phyloP scores from a whole-genome alignment of 2,113 vertebrate genomes.

The Dendrocopos noguchii region DNA sequence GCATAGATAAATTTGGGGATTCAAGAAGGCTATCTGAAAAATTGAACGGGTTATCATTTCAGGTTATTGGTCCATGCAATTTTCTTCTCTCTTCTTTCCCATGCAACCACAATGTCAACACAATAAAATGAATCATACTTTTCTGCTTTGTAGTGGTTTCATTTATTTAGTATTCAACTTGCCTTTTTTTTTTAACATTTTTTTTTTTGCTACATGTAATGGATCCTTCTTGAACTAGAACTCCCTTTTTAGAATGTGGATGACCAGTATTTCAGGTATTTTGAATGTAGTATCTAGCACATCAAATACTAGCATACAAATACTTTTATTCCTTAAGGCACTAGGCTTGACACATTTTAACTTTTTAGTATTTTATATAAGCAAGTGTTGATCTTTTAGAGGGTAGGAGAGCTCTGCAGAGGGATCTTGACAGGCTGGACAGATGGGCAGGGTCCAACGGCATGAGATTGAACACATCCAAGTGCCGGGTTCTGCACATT shows the following conservation, averaged over 20 bases:
- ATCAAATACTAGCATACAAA: not conserved
- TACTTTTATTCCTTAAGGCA: not conserved
- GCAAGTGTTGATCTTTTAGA: too few relatives aligned
- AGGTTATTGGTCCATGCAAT: not conserved
- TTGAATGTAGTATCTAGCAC: not conserved
- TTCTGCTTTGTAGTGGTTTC: not conserved
- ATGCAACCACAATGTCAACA: not conserved
- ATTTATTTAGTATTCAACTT: not conserved
- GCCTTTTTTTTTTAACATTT: not conserved
- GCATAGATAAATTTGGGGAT: not conserved
- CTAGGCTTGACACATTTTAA: not conserved
- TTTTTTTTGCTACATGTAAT: not conserved
- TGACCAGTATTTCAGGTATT: not conserved
- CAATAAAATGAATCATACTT: not conserved
- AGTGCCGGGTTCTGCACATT: too few relatives aligned
- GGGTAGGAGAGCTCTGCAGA: too few relatives aligned
- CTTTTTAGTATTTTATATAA: too few relatives aligned
- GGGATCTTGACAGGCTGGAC: too few relatives aligned
- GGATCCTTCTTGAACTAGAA: not conserved
- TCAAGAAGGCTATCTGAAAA: not conserved
- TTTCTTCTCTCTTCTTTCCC: not conserved
- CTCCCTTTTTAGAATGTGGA: not conserved
- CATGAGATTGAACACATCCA: too few relatives aligned
- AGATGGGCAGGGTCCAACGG: too few relatives aligned
- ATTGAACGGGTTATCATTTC: not conserved